phyloP scores from a whole-genome alignment of 2,797 vertebrate species.

The Anableps anableps region DNA sequence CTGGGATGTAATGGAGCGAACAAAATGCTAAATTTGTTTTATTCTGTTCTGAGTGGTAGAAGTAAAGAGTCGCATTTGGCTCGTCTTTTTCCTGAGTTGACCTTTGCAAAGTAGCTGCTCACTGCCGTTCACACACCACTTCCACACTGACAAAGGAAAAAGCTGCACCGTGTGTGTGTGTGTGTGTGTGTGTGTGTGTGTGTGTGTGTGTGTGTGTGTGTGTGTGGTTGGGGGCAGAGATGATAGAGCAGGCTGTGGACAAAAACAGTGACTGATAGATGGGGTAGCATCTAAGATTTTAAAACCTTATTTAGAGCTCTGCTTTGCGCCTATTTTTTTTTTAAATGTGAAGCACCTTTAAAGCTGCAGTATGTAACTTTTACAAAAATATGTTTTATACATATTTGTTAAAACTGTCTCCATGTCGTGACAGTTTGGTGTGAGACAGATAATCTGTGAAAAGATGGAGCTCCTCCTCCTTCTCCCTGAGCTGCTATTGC shows the following conservation, averaged over 20 bases:
- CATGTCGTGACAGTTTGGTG: too few relatives aligned
- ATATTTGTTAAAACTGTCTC: too few relatives aligned
- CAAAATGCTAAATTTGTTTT: conserved; percentile 8
- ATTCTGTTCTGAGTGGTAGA: conserved; percentile 8
- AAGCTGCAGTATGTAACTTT: too few relatives aligned
- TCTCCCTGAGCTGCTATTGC: too few relatives aligned
- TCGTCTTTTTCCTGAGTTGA: background rate
- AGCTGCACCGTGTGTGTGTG: too few relatives aligned
- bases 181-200: background rate
- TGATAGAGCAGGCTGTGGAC: background rate
- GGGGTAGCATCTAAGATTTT: background rate
- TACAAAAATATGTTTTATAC: too few relatives aligned
- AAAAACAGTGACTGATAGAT: background rate
- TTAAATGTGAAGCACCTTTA: background rate
- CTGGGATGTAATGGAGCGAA: conserved; percentile 8
- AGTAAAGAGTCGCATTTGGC: background rate
- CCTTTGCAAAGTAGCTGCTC: conserved; percentile 4
- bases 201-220: background rate
- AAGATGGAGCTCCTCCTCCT: too few relatives aligned
- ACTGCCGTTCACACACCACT: background rate
- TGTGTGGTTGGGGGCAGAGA: too few relatives aligned
- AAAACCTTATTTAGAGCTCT: background rate
- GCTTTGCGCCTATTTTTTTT: background rate
- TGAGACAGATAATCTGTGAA: too few relatives aligned
- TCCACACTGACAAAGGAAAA: background rate